Conservation (phyloP, 1,140 invertebrate genomes). For the Phymastichus coffea region DNA sequence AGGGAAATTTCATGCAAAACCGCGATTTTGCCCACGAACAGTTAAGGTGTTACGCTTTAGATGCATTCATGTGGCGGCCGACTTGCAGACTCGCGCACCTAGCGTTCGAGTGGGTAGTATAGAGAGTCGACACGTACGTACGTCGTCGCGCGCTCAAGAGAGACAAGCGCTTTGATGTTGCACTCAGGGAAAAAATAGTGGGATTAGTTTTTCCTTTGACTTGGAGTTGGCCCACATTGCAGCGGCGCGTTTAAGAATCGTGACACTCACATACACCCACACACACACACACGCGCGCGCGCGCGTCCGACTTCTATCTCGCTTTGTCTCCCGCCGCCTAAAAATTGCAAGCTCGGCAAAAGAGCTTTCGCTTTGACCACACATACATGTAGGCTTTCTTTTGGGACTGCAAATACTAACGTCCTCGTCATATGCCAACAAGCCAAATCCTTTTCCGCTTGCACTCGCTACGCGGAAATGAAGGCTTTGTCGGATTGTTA, state of each 20-base stretch:
- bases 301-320: not conserved
- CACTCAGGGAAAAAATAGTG: constrained; percentile 15
- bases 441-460: not conserved
- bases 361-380: not conserved
- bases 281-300: not conserved
- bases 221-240: constrained; percentile 8
- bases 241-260: not conserved
- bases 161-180: constrained; percentile 3
- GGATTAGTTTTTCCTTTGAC: constrained; percentile 29
- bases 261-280: not conserved
- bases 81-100: too few relatives aligned
- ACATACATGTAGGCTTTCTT: not conserved
- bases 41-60: constrained; percentile 10
- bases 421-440: not conserved
- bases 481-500: constrained; percentile 26
- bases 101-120: not conserved
- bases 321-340: not conserved
- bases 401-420: not conserved
- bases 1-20: constrained; percentile 8
- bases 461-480: constrained; percentile 8
- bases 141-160: too few relatives aligned
- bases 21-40: not conserved
- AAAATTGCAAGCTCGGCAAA: not conserved
- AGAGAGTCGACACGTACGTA: too few relatives aligned
- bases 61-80: constrained; percentile 14